These are phyloP conservation scores for Platalea minor DNA, from an alignment of 2,797 vertebrate genomes.

Conservation along the genomic window DNA sequence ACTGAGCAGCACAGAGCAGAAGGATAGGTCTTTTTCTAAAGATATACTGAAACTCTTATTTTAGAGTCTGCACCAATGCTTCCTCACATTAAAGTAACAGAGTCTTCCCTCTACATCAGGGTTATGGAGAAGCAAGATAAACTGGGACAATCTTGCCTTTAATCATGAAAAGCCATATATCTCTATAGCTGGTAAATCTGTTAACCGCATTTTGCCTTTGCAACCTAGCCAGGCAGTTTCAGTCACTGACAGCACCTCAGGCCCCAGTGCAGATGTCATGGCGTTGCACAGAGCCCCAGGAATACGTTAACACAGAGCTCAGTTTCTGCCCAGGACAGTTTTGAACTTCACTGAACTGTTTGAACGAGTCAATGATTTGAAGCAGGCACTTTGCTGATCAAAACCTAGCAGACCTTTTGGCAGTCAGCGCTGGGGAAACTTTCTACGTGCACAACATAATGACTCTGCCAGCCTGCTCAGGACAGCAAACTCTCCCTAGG, in stretches of 20 bases:
- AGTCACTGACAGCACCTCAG: not conserved
- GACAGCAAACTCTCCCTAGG: not conserved
- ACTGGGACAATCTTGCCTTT: not conserved
- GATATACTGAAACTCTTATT: not conserved
- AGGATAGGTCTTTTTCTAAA: not conserved
- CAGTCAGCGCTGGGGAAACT: not conserved
- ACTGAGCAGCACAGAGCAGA: not conserved
- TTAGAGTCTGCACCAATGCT: not conserved
- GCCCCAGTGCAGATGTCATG: fast-evolving
- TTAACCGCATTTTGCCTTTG: not conserved
- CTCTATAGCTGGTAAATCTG: not conserved
- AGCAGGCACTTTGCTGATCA: not conserved
- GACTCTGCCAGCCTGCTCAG: not conserved
- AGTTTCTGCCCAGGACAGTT: not conserved
- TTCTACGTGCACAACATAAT: not conserved
- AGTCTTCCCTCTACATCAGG: too few species aligned
- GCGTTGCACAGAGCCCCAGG: not conserved
- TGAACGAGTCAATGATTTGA: not conserved
- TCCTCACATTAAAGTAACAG: not conserved
- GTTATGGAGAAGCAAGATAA: not conserved
- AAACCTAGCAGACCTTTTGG: not conserved
- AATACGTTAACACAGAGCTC: not conserved
- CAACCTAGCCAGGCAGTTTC: not conserved
- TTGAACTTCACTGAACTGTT: not conserved
- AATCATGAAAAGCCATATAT: not conserved